Percentiles rank a stretch among this genome's conserved stretches.
phyloP scores from a whole-genome alignment of 2,113 vertebrate genomes.

The Phyllopteryx taeniolatus region DNA sequence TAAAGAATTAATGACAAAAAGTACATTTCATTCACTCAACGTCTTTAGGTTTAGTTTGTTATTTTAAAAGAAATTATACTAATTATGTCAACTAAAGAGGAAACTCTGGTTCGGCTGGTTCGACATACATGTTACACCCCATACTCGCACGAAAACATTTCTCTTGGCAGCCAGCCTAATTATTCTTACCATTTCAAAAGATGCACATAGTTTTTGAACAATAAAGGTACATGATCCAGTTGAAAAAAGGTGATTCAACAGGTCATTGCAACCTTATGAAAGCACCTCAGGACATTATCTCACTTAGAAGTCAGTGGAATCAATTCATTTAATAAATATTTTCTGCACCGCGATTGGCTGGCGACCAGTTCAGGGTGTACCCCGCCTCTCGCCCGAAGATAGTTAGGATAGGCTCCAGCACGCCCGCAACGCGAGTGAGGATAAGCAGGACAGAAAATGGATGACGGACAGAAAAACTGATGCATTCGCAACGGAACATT shows the following conservation, averaged over 20 bases:
- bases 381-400: too few species aligned
- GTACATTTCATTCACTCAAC: background rate
- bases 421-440: too few species aligned
- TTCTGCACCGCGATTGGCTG: too few species aligned
- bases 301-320: too few species aligned
- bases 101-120: background rate
- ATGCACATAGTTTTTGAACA: background rate
- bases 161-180: background rate
- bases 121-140: background rate
- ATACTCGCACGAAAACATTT: background rate
- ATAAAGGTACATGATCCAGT: background rate
- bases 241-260: background rate
- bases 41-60: background rate
- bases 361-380: too few species aligned
- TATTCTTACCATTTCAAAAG: background rate
- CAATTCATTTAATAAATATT: too few species aligned
- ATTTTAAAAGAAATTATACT: background rate
- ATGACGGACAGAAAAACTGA: too few species aligned
- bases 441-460: too few species aligned
- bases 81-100: background rate
- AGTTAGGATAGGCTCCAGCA: too few species aligned
- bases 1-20: background rate
- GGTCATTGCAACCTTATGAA: too few species aligned
- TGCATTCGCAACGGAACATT: too few species aligned
- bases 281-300: too few species aligned